Evolutionary conservation across 1,140 invertebrate genomes (phyloP).

Genomic region (Drosophila suzukii): DNA sequence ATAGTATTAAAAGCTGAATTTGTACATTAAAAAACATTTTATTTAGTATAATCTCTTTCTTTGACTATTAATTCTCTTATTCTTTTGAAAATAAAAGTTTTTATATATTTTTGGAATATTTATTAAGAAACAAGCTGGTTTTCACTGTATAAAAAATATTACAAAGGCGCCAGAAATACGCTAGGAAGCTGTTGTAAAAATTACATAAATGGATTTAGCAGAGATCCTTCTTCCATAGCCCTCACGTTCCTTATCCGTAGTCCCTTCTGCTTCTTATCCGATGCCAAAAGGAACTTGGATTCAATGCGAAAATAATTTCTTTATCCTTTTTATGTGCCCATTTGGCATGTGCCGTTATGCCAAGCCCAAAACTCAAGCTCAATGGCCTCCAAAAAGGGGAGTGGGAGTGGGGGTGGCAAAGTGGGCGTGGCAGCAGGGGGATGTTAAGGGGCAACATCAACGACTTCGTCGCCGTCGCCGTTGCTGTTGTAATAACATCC

Average conservation of each 20-base stretch:
- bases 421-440: conserved; percentile 15
- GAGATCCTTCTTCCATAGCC: conserved; percentile 22
- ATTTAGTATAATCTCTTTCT: too few species aligned
- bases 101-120: too few species aligned
- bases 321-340: conserved; percentile 84
- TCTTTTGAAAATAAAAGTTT: too few species aligned
- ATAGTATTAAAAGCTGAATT: too few species aligned
- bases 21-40: too few species aligned
- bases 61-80: too few species aligned
- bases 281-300: conserved; percentile 57
- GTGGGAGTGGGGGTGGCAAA: not conserved
- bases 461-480: conserved; percentile 41
- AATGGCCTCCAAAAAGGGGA: conserved; percentile 11
- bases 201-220: conserved; percentile 76
- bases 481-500: conserved; percentile 83
- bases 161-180: conserved; percentile 48
- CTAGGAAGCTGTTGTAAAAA: conserved; percentile 64
- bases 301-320: conserved; percentile 84
- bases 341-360: conserved; percentile 84
- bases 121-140: too few species aligned
- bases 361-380: conserved; percentile 50
- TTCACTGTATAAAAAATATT: not conserved
- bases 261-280: conserved; percentile 31
- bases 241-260: not conserved
- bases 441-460: conserved; percentile 12